Evolutionary conservation across 2,888 invertebrate genomes (phyloP), one percentile per base, ranked within the genome.

Genomic region (Drosophila diplacantha): DNA sequence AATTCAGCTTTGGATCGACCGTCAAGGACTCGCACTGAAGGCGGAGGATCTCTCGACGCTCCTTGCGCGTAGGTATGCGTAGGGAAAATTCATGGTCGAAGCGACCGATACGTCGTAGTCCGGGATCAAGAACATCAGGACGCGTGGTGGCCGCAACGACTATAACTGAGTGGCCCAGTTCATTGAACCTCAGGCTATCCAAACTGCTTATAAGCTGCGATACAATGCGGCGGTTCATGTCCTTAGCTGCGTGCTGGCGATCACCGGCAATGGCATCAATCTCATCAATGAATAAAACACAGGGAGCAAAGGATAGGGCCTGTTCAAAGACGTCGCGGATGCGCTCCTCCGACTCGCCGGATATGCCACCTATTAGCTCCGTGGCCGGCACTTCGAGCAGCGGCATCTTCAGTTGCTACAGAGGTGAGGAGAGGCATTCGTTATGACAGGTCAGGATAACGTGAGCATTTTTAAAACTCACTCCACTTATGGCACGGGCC

Each of bases 111-210:
- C 97, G 90, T 73, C 99, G 91, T 57, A 99, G 89, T 9, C 97
- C 96, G 24, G 97, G 96, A 88, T 99, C 99, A 49, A 99, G 90
- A 0, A 94, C 90, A 88, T 99, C 98, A 0, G 96, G 95, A 62
- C 96, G 92, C 87, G 96, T 98, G 34, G 99, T 98, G 0, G 99
- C 97, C n/a, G 97, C 99, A 81, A 99, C 92, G 16, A 99, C 93
- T 63, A 98, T 87, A 2, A 89, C 87, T 18, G 86, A 85, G 50
- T 88, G 87, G 0, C 87, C 88, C 35, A 81, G 76, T 55, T 87
- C 87, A 3, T 72, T 78, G 11, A 83, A 87, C 87, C 82, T 90
- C 80, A 88, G 86, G 85, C 74, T 94, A 90, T 99, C 98, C 83
- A 99, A 90, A 80, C 96, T 96, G 14, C 94, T 92, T 34, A 97